These are phyloP conservation scores for Cyprinodon variegatus DNA, from an alignment of 2,113 vertebrate genomes.

Conservation along the genomic window DNA sequence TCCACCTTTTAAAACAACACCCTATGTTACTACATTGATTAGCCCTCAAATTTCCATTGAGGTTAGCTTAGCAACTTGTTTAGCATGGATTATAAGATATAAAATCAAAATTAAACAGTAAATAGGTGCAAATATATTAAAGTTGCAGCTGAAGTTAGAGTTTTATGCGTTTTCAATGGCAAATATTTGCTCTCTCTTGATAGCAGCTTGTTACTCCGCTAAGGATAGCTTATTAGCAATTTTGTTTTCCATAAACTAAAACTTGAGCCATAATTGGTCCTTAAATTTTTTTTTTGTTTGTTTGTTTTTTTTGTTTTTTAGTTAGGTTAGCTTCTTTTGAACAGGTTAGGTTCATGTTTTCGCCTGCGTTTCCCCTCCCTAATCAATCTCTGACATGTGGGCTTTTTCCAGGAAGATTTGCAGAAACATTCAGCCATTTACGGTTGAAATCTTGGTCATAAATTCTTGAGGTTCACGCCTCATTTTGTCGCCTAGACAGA, in stretches of 20 bases:
- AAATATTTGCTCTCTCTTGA: background rate
- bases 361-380: slow-evolving; percentile 3
- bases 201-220: too few species aligned
- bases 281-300: background rate
- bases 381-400: slow-evolving; percentile 8
- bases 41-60: too few species aligned
- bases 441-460: background rate
- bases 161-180: background rate
- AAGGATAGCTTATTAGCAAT: background rate
- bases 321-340: background rate
- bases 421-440: background rate
- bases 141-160: too few species aligned
- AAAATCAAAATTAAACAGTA: too few species aligned
- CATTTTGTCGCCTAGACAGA: background rate
- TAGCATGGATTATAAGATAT: too few species aligned
- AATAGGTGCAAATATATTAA: too few species aligned
- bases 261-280: background rate
- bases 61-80: too few species aligned
- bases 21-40: too few species aligned
- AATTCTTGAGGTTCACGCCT: background rate
- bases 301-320: too few species aligned
- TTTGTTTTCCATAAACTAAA: background rate
- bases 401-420: slow-evolving; percentile 39
- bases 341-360: background rate
- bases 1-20: too few species aligned